Base-by-base conservation (phyloP, 2,797 vertebrate species). In the Sebastes kiyomatsui region DNA sequence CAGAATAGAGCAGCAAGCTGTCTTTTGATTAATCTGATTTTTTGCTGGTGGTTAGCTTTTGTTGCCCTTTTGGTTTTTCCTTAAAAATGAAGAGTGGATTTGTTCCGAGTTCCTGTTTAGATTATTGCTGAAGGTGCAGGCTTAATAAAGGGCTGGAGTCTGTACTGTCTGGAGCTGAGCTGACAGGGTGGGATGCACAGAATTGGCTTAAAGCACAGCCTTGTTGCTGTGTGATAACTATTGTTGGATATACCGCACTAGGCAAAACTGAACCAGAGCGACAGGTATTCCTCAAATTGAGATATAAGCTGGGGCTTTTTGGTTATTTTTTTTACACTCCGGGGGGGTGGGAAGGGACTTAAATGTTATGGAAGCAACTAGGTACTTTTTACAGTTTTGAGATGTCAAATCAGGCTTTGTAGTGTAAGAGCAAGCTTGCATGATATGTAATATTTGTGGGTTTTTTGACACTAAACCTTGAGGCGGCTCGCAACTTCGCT, bases 91-190 rank as follows among this genome's bases (percentile, higher is more conserved):
- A 82, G 90, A 91, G 88, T 91, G 87, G 82, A 76, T 91, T 89
- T 89, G 81, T 94, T 92, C 72, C 16, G 86, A 86, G 88, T 86
- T 90, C 82, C 78, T 78, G 80, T 90, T 89, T 90, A 76, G 81
- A 89, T 91, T 61, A 56, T 79, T 75, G 87, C 75, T 90, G 60
- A 80, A 81, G 81, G 84, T 89, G 84, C 86, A 86, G 90, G 85
- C 89, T 88, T 78, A 77, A 59, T 69, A 82, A 90, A 90, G 76
- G 79, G 86, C 72, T 85, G 71, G 75, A 68, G 84, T 91, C 89
- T 92, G 88, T 88, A 28, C 87, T 78, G 28, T 71, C 12, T 33
- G 84, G 93, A 91, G 92, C 92, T 93, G 93, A 93, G 90, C 92
- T 94, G 92, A 89, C 58, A 6, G 85, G 85, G 69, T 27, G 16